Conservation (phyloP, 2,113 vertebrate genomes). For the Stomatorhinus ivindoensis region DNA sequence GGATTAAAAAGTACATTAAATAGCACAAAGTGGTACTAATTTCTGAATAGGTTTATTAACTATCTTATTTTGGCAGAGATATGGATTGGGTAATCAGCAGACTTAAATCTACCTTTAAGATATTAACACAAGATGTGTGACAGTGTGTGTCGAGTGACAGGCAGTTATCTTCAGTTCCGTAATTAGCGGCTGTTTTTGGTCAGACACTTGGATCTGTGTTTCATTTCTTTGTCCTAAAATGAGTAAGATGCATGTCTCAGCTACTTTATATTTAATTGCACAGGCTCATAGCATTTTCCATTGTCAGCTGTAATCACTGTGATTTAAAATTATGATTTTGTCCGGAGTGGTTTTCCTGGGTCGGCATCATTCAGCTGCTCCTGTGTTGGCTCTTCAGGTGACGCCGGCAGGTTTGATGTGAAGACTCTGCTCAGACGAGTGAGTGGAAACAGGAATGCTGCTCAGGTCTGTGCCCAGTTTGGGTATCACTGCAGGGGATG, state of each 20-base stretch:
- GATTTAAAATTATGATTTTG: neutral
- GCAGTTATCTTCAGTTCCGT: neutral
- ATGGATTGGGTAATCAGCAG: neutral
- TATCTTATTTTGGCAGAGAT: neutral
- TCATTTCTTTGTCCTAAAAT: neutral
- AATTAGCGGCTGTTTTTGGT: neutral
- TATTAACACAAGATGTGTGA: neutral
- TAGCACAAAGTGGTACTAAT: neutral
- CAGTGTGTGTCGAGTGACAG: neutral
- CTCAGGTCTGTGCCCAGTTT: conserved; percentile 23
- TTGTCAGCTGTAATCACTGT: neutral
- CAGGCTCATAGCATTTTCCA: neutral
- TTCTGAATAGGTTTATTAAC: neutral
- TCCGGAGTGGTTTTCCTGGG: neutral
- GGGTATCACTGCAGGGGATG: neutral
- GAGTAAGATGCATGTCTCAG: neutral
- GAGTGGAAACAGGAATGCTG: neutral
- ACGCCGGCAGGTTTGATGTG: conserved; percentile 25
- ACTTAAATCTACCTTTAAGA: neutral
- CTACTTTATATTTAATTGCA: neutral
- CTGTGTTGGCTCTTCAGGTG: conserved; percentile 6
- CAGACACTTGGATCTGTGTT: neutral
- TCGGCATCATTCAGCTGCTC: no score
- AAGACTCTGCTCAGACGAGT: conserved; percentile 27
- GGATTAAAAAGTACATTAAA: neutral